phyloP scores from a whole-genome alignment of 2,888 invertebrate genomes.

The Gastrophysa polygoni region DNA sequence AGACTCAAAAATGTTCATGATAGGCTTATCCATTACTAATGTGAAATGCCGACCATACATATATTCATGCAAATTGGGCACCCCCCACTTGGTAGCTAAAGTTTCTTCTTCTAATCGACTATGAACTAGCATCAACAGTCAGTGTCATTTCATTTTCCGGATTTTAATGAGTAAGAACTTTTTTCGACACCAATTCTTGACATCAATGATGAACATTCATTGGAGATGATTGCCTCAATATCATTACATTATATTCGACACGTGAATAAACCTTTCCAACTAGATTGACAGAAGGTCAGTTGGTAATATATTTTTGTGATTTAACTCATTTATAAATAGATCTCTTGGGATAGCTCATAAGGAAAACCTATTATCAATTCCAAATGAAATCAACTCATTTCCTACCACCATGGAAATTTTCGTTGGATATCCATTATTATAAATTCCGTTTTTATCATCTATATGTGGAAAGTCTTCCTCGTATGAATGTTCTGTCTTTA shows the following conservation, averaged over 20 bases:
- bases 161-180: conserved; percentile 3
- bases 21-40: too few relatives aligned
- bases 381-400: too few relatives aligned
- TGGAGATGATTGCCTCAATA: too few relatives aligned
- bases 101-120: not conserved
- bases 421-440: too few relatives aligned
- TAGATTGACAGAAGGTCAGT: too few relatives aligned
- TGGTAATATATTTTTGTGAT: too few relatives aligned
- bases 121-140: not conserved
- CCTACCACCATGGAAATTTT: too few relatives aligned
- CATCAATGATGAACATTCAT: too few relatives aligned
- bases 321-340: not conserved
- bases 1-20: not conserved
- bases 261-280: too few relatives aligned
- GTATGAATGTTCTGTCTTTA: not conserved
- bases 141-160: not conserved
- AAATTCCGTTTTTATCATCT: too few relatives aligned
- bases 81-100: not conserved
- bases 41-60: too few relatives aligned
- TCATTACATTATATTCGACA: too few relatives aligned
- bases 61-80: not conserved
- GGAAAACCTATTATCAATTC: not conserved
- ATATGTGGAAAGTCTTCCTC: not conserved
- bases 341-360: not conserved
- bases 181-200: not conserved